Evolutionary conservation across 2,888 invertebrate species (phyloP).

Genomic region (Yponomeuta cagnagella): DNA sequence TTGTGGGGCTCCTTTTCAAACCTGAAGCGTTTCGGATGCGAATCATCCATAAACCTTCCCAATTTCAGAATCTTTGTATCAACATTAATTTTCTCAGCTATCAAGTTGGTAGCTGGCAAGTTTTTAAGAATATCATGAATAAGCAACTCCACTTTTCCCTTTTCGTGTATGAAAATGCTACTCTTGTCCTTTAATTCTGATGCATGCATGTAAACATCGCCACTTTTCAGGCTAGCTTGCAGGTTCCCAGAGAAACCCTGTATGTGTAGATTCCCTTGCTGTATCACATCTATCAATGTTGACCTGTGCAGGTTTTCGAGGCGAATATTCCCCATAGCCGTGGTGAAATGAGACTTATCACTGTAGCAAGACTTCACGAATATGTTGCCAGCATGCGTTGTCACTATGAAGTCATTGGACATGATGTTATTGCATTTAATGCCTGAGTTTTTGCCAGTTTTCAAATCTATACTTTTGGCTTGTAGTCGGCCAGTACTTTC

Average conservation of each 20-base stretch:
- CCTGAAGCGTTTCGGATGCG: conserved; percentile 63
- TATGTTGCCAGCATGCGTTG: conserved; percentile 62
- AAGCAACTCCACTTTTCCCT: conserved; percentile 64
- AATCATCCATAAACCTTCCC: conserved; percentile 67
- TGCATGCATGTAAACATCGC: conserved; percentile 65
- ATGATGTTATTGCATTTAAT: conserved; percentile 64
- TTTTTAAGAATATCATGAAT: conserved; percentile 60
- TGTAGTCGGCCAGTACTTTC: conserved; percentile 54
- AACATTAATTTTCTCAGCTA: conserved; percentile 66
- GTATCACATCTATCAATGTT: conserved; percentile 65
- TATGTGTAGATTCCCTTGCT: conserved; percentile 62
- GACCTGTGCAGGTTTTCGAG: conserved; percentile 56
- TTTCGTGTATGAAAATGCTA: conserved; percentile 71
- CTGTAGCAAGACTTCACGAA: conserved; percentile 64
- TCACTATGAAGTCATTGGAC: conserved; percentile 50
- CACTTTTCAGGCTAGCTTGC: conserved; percentile 65
- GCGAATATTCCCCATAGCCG: conserved; percentile 61
- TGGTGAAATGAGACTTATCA: conserved; percentile 65
- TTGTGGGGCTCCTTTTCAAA: conserved; percentile 59
- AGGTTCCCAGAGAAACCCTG: conserved; percentile 62
- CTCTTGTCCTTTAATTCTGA: conserved; percentile 60
- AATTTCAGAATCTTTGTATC: conserved; percentile 63
- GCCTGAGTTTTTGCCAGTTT: conserved; percentile 54
- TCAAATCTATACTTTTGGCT: conserved; percentile 57
- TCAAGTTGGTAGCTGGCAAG: conserved; percentile 64